Percentiles rank a stretch among this genome's conserved stretches.
Evolutionary conservation across 2,797 vertebrate species (phyloP).

Genomic region (Thunnus albacares): DNA sequence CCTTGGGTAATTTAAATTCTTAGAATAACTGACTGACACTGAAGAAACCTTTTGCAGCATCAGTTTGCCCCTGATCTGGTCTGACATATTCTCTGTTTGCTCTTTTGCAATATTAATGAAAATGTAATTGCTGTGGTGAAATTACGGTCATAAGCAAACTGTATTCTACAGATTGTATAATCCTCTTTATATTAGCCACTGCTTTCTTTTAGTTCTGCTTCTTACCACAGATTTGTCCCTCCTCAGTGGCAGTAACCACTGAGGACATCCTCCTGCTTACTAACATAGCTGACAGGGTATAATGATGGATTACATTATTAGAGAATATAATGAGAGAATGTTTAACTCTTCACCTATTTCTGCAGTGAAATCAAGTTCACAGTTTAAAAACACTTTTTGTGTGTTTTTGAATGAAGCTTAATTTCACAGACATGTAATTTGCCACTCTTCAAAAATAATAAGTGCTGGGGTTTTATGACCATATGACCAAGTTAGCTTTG

Average conservation of each 20-base stretch:
- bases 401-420: neutral
- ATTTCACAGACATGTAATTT: too few relatives aligned
- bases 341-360: constrained; percentile 41
- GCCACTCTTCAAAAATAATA: neutral
- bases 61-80: constrained; percentile 6
- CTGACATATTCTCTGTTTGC: constrained; percentile 56
- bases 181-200: constrained; percentile 22
- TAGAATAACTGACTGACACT: constrained; percentile 27
- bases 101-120: constrained; percentile 61
- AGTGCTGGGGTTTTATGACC: neutral
- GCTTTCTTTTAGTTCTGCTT: constrained; percentile 17
- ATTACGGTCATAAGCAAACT: constrained; percentile 35
- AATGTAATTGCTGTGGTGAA: constrained; percentile 52
- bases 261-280: constrained; percentile 46
- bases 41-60: constrained; percentile 17
- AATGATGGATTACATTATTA: constrained; percentile 66
- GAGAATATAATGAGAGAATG: constrained; percentile 42
- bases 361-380: neutral
- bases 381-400: too few relatives aligned
- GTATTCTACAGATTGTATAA: constrained; percentile 32
- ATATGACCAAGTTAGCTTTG: neutral
- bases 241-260: constrained; percentile 52
- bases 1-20: neutral
- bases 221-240: constrained; percentile 44
- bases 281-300: constrained; percentile 35